Percentiles rank a stretch among this genome's conserved stretches.
Conservation (phyloP, 1,140 invertebrate genomes). For the Drosophila mauritiana region DNA sequence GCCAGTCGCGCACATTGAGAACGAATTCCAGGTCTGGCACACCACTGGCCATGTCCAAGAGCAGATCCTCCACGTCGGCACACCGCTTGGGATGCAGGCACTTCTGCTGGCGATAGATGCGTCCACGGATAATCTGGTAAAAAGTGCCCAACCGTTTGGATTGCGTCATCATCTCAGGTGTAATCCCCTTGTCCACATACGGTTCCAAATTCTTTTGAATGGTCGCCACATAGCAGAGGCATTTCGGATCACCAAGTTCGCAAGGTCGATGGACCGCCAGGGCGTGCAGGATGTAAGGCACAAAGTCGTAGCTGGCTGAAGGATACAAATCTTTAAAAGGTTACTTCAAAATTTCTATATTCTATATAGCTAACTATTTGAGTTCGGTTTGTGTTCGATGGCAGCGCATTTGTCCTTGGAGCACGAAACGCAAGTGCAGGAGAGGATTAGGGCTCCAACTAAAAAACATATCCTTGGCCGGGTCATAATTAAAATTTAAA, state of each 20-base stretch:
- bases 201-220: neutral
- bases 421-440: neutral
- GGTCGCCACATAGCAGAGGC: neutral
- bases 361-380: neutral
- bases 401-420: neutral
- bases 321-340: neutral
- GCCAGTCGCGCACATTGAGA: slow-evolving; percentile 1
- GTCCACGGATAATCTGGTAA: neutral
- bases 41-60: neutral
- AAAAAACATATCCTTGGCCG: neutral
- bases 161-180: neutral
- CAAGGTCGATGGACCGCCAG: neutral
- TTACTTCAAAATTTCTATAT: too few species aligned
- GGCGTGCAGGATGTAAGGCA: neutral
- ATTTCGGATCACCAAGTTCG: neutral
- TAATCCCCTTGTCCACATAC: neutral
- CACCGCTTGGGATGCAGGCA: neutral
- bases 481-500: slow-evolving; percentile 2
- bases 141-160: neutral
- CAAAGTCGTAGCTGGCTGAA: neutral
- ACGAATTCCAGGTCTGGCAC: neutral
- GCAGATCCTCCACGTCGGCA: neutral
- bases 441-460: neutral
- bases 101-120: neutral
- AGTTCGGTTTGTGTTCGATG: neutral